These are phyloP conservation scores for Pteropus rufus DNA, from an alignment of 2,797 vertebrate species.

Conservation along the genomic window DNA sequence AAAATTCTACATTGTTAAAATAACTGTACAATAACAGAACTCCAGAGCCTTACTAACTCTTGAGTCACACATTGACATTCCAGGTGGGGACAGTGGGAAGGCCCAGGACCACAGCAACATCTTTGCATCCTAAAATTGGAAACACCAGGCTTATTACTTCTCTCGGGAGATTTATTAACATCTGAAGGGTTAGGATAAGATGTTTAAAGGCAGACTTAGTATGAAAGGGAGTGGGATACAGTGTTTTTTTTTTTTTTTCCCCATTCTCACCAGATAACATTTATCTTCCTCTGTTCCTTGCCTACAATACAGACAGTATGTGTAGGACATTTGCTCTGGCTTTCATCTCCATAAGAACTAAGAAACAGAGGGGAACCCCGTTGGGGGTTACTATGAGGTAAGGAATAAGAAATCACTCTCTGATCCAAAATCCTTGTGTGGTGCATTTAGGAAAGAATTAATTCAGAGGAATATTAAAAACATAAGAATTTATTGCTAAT, in stretches of 20 bases:
- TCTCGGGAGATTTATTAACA: neutral
- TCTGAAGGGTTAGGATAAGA: neutral
- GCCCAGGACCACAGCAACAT: neutral
- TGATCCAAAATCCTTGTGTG: neutral
- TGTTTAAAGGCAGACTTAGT: neutral
- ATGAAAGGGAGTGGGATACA: neutral
- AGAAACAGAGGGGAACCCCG: too few relatives aligned
- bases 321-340: neutral
- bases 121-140: neutral
- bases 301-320: neutral
- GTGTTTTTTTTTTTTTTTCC: neutral
- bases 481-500: neutral
- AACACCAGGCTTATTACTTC: neutral
- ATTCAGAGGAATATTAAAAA: neutral
- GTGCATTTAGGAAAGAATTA: neutral
- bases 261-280: neutral
- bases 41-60: too few relatives aligned
- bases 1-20: neutral
- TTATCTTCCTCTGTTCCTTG: neutral
- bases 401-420: neutral
- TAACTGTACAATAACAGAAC: neutral
- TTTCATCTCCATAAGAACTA: neutral
- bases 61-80: neutral
- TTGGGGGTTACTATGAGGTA: neutral
- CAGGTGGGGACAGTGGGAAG: neutral